Evolutionary conservation across 2,888 invertebrate genomes (phyloP).

Genomic region (Hydraecia micacea): DNA sequence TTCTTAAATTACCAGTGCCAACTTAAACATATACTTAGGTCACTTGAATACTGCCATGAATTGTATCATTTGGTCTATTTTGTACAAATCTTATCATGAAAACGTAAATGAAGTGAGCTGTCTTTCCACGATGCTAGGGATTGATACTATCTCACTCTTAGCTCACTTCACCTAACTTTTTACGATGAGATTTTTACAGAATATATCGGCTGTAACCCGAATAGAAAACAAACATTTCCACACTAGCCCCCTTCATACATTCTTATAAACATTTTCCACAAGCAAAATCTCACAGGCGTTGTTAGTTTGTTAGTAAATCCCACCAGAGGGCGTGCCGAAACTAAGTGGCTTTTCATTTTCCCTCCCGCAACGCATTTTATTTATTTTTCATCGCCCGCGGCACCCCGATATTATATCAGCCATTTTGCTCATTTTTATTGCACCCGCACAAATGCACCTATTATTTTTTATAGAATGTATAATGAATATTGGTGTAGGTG

Average conservation of each 20-base stretch:
- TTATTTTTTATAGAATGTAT: conserved; percentile 83
- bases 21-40: neutral
- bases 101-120: no score
- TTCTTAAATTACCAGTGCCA: neutral
- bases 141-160: no score
- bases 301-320: conserved; percentile 73
- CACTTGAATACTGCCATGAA: neutral
- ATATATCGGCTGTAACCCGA: neutral
- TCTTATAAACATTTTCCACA: conserved; percentile 25
- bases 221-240: neutral
- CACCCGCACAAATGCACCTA: conserved; percentile 81
- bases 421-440: conserved; percentile 88
- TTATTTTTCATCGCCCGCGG: conserved; percentile 88
- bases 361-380: conserved; percentile 82
- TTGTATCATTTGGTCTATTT: no score
- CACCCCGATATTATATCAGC: conserved; percentile 84
- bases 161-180: no score
- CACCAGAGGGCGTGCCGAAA: conserved; percentile 80
- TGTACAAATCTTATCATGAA: no score
- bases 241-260: conserved; percentile 9
- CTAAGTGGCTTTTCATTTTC: conserved; percentile 86
- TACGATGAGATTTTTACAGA: neutral
- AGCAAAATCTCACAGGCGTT: conserved; percentile 46
- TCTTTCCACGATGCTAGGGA: no score
- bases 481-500: conserved; percentile 69